phyloP scores from a whole-genome alignment of 2,113 vertebrate species.

The Axis porcinus region DNA sequence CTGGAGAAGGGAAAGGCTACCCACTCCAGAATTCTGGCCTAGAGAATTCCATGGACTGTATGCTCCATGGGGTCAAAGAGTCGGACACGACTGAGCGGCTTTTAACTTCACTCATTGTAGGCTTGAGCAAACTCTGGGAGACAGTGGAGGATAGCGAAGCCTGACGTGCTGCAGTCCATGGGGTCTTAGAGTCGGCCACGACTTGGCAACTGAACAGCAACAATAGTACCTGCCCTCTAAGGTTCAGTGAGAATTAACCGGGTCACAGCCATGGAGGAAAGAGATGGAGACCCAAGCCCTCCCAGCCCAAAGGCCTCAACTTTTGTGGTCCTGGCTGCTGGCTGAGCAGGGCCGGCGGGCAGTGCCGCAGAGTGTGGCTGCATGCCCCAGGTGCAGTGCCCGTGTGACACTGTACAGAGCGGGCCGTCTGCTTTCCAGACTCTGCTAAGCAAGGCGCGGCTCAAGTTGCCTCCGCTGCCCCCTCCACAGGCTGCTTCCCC shows the following conservation, averaged over 20 bases:
- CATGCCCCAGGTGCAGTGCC: neutral
- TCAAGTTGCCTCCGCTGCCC: neutral
- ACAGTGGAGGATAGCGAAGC: neutral
- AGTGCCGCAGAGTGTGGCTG: rapidly evolving
- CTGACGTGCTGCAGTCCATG: neutral
- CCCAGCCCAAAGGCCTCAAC: neutral
- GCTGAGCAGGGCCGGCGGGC: neutral
- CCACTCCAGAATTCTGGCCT: neutral
- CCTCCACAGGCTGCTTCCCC: neutral
- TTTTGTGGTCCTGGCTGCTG: neutral
- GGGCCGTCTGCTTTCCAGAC: neutral
- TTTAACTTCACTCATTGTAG: neutral
- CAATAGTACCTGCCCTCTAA: rapidly evolving
- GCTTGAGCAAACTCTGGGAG: neutral
- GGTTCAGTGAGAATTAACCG: neutral
- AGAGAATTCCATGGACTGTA: neutral
- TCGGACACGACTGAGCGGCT: neutral
- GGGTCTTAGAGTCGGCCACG: neutral
- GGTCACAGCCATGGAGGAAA: neutral
- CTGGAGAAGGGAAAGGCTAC: neutral
- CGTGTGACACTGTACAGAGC: rapidly evolving
- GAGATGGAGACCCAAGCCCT: neutral
- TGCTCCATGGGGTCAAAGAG: neutral
- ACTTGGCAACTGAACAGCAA: neutral
- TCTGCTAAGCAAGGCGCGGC: neutral